Percentiles rank a stretch among this genome's conserved stretches.
Evolutionary conservation across 2,113 vertebrate genomes (phyloP).

Genomic region (Mesitornis unicolor): DNA sequence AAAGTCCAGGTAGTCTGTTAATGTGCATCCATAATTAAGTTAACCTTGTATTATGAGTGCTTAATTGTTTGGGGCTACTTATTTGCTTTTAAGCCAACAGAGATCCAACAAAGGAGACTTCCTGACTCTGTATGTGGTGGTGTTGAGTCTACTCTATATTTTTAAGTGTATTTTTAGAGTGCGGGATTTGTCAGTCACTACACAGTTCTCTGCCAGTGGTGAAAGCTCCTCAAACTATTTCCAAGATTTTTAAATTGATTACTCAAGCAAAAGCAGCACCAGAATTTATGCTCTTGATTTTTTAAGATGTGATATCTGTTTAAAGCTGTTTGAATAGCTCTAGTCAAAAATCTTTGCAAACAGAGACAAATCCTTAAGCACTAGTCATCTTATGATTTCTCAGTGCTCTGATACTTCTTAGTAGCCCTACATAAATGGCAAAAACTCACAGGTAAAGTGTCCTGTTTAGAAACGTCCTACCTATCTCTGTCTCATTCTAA

Average conservation of each 20-base stretch:
- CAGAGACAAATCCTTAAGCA: not conserved
- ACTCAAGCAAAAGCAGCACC: not conserved
- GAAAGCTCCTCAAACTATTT: not conserved
- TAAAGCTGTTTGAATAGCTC: not conserved
- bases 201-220: not conserved
- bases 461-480: not conserved
- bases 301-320: not conserved
- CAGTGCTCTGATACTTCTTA: not conserved
- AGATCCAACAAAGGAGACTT: not conserved
- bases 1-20: not conserved
- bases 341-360: not conserved
- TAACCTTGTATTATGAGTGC: not conserved
- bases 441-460: not conserved
- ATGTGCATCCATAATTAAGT: not conserved
- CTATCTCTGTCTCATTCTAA: not conserved
- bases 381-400: not conserved
- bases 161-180: not conserved
- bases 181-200: not conserved
- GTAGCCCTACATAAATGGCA: not conserved
- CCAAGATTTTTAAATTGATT: not conserved
- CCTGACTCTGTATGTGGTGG: fast-evolving
- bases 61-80: not conserved
- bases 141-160: not conserved
- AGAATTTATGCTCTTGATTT: not conserved
- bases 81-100: not conserved